Percentiles rank a stretch among this genome's conserved stretches.
phyloP scores from a whole-genome alignment of 2,113 vertebrate species.

The Setophaga coronata region DNA sequence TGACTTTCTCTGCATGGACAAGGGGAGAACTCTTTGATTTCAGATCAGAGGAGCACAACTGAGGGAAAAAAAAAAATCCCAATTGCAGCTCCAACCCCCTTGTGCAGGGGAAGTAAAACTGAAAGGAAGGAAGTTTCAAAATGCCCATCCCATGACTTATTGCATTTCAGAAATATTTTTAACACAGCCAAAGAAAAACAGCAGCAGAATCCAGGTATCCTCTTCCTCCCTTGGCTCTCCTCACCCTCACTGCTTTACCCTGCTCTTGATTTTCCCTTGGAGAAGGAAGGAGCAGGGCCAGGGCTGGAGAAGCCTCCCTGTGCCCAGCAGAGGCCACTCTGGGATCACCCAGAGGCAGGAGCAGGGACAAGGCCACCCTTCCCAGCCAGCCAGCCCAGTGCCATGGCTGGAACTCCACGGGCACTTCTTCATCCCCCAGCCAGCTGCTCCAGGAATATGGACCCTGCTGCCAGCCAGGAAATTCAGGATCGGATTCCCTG shows the following conservation, averaged over 20 bases:
- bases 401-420: not conserved
- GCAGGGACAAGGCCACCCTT: not conserved
- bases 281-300: not conserved
- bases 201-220: not conserved
- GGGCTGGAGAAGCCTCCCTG: not conserved
- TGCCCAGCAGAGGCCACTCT: conserved; percentile 19
- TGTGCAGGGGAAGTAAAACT: not conserved
- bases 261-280: not conserved
- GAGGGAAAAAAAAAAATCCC: not conserved
- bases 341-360: not conserved
- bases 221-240: not conserved
- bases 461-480: not conserved
- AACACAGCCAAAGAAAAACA: not conserved
- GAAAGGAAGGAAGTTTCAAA: not conserved
- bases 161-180: not conserved
- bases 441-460: accelerated
- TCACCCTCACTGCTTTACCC: not conserved
- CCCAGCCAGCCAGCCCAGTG: not conserved
- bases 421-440: accelerated
- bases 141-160: not conserved
- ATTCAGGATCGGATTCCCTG: not conserved
- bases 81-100: not conserved
- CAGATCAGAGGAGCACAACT: not conserved
- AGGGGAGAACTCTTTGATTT: not conserved
- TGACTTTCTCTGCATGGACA: not conserved